Conservation (phyloP, 2,113 vertebrate genomes). For the Corythornis vintsioides region DNA sequence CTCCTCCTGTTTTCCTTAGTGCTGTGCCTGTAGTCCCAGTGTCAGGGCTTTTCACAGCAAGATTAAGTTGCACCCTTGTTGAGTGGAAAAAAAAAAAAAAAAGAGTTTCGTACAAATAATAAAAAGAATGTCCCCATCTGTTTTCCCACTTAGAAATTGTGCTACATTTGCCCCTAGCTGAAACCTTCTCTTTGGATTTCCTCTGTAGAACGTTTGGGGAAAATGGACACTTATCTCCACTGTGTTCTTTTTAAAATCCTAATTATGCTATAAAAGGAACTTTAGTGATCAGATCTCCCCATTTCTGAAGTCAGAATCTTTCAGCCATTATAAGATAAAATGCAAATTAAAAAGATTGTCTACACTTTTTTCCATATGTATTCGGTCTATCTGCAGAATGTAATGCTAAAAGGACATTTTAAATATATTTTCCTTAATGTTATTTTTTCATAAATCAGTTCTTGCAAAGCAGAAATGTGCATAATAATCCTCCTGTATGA, state of each 20-base stretch:
- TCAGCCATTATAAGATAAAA: neutral
- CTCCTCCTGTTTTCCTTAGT: neutral
- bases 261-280: neutral
- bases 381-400: neutral
- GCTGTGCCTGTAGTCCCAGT: fast-evolving
- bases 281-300: neutral
- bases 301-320: neutral
- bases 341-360: neutral
- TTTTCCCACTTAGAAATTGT: neutral
- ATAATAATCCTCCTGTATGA: neutral
- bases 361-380: neutral
- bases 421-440: neutral
- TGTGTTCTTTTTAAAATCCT: neutral
- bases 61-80: neutral
- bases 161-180: neutral
- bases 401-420: neutral
- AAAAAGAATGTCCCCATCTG: neutral
- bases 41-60: neutral
- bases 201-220: neutral
- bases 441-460: slow-evolving; percentile 10
- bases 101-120: neutral
- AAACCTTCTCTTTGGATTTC: neutral
- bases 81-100: neutral
- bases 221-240: neutral
- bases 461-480: neutral